Evolutionary conservation across 2,888 invertebrate species (phyloP), one percentile per base, ranked within the genome.

Genomic region (Hydrotaea cyrtoneurina): DNA sequence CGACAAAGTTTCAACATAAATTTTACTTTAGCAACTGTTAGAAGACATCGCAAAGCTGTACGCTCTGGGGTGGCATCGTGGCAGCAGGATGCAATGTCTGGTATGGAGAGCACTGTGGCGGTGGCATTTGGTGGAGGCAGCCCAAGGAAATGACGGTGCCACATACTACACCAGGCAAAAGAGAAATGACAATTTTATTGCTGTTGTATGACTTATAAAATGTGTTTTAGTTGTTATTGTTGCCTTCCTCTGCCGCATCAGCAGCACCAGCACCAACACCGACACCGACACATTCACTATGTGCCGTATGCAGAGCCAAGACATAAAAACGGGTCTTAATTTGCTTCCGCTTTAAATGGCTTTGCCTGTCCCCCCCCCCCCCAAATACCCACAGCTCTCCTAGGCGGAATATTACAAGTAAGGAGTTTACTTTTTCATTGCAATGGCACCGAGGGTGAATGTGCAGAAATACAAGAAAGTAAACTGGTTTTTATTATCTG

Each of bases 1-100:
- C 85, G 80, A 84, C 83, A 86, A 86, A 86, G 86, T 86, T 87
- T 80, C 76, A 83, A 85, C 80, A 87, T 86, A 86, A 86, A 86
- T 86, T 85, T 81, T 72, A 77, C 66, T 85, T 82, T 69, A 73
- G 73, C 73, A 53, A 69, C 19, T 69, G 36, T 66, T 19, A 23
- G 21, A 46, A 46, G 69, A 69, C 69, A 21, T 39, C 3, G 39
- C n/a, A 46, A 46, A 69, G 43, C 69, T 69, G 11, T 50, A 50
- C 50, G 1, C 50, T 50, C 13, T n/a, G n/a, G n/a, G n/a, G n/a
- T n/a, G 43, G 43, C 10, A 13, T 43, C 31, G 7, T 31, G 39
- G 13, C 39, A 39, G 39, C 39, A 39, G 39, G 39, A 39, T 39
- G 39, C 39, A 39, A 39, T 13, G 39, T 39, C 39, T 39, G 39